Evolutionary conservation across 2,797 vertebrate genomes (phyloP).

Genomic region (Sparus aurata): DNA sequence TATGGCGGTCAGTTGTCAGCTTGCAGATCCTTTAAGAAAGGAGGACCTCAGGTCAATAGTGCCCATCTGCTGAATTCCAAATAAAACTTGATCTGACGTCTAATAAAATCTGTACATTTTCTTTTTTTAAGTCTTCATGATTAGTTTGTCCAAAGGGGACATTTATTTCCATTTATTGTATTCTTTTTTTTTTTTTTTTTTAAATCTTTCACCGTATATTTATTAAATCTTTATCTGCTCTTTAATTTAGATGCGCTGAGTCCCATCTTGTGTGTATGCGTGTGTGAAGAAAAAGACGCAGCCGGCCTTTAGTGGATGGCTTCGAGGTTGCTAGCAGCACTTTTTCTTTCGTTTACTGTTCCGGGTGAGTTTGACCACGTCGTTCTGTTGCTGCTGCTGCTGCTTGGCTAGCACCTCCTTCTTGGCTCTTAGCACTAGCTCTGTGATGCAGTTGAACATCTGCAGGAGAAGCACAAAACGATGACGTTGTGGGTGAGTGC

Average conservation of each 20-base stretch:
- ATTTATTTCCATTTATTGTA: constrained; percentile 50
- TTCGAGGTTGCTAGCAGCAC: constrained; percentile 92
- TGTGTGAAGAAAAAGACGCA: constrained; percentile 50
- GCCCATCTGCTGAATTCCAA: constrained; percentile 89
- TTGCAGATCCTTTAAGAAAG: constrained; percentile 85
- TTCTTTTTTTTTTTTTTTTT: constrained; percentile 60
- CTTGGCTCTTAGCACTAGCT: constrained; percentile 97
- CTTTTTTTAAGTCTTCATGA: constrained; percentile 82
- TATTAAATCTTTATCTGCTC: constrained; percentile 84
- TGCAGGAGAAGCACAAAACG: constrained; percentile 70
- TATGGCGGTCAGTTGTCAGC: constrained; percentile 87
- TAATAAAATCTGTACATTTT: constrained; percentile 88
- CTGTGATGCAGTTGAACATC: constrained; percentile 99
- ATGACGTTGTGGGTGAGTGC: background rate
- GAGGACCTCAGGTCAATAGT: constrained; percentile 91
- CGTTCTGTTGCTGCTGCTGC: constrained; percentile 98
- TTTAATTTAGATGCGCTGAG: constrained; percentile 84
- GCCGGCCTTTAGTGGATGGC: constrained; percentile 56
- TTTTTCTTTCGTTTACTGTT: constrained; percentile 99
- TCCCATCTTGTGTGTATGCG: constrained; percentile 72
- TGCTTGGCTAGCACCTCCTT: constrained; percentile 98
- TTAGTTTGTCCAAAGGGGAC: constrained; percentile 87
- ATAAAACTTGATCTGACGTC: constrained; percentile 85
- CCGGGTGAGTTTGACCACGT: constrained; percentile 97
- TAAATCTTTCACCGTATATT: constrained; percentile 75